Conservation (phyloP, 2,888 invertebrate species). For the Zonitis immaculata region DNA sequence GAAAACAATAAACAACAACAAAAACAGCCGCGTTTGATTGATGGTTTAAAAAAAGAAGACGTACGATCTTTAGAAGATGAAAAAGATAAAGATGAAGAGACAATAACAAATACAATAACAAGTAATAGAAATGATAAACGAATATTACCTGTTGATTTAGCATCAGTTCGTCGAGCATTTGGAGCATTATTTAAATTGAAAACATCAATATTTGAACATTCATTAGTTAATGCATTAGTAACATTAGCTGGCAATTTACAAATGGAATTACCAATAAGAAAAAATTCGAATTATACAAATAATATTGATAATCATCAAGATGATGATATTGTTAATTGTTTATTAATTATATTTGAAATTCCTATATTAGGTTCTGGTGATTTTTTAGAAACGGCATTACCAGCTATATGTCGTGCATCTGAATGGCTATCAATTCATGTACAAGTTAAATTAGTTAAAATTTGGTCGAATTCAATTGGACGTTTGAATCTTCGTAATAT, state of each 20-base stretch:
- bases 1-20: neutral
- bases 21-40: no score
- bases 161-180: conserved; percentile 67
- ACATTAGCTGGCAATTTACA: conserved; percentile 68
- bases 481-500: conserved; percentile 57
- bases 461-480: conserved; percentile 68
- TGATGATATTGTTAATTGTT: conserved; percentile 58
- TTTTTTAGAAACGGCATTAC: conserved; percentile 77
- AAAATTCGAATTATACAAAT: no score
- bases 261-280: conserved; percentile 56
- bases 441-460: conserved; percentile 74
- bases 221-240: conserved; percentile 70
- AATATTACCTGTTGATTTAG: conserved; percentile 61
- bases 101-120: conserved; percentile 20
- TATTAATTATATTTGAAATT: conserved; percentile 48
- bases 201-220: conserved; percentile 51
- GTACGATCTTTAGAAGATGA: conserved; percentile 70
- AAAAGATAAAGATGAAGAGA: conserved; percentile 74
- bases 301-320: conserved; percentile 16
- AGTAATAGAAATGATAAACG: conserved; percentile 13
- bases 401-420: conserved; percentile 72
- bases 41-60: conserved; percentile 63
- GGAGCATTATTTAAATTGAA: conserved; percentile 45
- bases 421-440: conserved; percentile 67
- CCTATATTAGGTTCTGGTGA: conserved; percentile 58